Evolutionary conservation across 2,797 vertebrate species (phyloP).

Genomic region (Taenioides sp.): DNA sequence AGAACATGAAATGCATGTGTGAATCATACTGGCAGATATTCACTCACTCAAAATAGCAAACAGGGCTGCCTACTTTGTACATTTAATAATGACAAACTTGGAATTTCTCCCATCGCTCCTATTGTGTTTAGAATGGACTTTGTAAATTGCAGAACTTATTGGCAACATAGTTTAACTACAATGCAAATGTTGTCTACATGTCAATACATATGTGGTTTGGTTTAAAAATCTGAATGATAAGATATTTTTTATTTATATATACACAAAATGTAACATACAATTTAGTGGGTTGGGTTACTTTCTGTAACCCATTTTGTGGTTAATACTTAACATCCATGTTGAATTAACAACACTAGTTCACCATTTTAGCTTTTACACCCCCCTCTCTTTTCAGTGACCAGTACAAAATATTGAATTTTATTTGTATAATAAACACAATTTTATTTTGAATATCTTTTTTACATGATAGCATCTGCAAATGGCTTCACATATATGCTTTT

Average conservation of each 20-base stretch:
- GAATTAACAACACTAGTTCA: not conserved
- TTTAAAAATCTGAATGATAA: too few relatives aligned
- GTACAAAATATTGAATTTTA: constrained; percentile 46
- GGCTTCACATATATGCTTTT: constrained; percentile 59
- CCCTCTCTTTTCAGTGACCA: constrained; percentile 11
- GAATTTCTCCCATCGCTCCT: constrained; percentile 41
- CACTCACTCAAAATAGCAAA: constrained; percentile 16
- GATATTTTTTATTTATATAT: not conserved
- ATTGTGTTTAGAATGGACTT: constrained; percentile 48
- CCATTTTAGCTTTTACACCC: not conserved
- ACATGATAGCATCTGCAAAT: constrained; percentile 62
- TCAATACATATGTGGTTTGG: too few relatives aligned
- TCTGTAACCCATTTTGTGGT: not conserved
- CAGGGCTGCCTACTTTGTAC: constrained; percentile 23
- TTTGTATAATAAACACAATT: constrained; percentile 24
- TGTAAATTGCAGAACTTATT: constrained; percentile 12
- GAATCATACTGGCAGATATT: constrained; percentile 59
- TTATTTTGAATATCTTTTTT: constrained; percentile 45
- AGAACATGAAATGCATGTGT: constrained; percentile 43
- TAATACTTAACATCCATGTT: not conserved
- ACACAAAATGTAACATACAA: not conserved
- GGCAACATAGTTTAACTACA: not conserved
- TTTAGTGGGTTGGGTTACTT: not conserved
- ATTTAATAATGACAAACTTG: constrained; percentile 49
- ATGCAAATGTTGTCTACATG: not conserved